These are phyloP conservation scores for Cheilosia vulpina DNA, from an alignment of 2,888 invertebrate genomes.

Conservation along the genomic window DNA sequence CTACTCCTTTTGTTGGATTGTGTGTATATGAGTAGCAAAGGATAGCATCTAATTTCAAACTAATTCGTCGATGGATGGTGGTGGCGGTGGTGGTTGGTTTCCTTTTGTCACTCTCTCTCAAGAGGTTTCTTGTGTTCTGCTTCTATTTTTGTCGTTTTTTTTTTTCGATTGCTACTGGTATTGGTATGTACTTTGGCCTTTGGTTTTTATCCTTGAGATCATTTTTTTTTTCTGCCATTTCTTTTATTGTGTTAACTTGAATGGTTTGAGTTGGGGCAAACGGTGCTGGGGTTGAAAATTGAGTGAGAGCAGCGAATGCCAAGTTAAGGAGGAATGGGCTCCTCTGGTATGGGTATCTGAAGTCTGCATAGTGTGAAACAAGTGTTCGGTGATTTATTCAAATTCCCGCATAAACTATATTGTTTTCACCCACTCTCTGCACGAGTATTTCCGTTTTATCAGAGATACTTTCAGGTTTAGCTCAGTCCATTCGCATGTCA, in stretches of 20 bases:
- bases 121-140: slow-evolving; percentile 53
- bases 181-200: slow-evolving; percentile 25
- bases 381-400: too few species aligned
- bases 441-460: too few species aligned
- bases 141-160: slow-evolving; percentile 8
- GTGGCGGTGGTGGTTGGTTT: slow-evolving; percentile 35
- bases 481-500: too few species aligned
- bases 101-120: slow-evolving; percentile 58
- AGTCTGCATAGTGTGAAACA: too few species aligned
- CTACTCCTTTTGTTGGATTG: slow-evolving; percentile 55
- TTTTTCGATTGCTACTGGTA: background rate
- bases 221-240: slow-evolving; percentile 38
- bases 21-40: slow-evolving; percentile 51
- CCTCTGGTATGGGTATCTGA: too few species aligned
- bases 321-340: too few species aligned
- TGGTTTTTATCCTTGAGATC: slow-evolving; percentile 34
- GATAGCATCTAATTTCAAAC: slow-evolving; percentile 52
- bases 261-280: background rate
- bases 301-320: background rate
- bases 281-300: slow-evolving; percentile 13
- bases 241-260: slow-evolving; percentile 53
- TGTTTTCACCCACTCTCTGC: too few species aligned
- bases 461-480: too few species aligned
- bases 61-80: slow-evolving; percentile 39
- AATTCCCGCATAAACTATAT: too few species aligned